These are phyloP conservation scores for Pygocentrus nattereri DNA, from an alignment of 2,797 vertebrate species.

Conservation along the genomic window DNA sequence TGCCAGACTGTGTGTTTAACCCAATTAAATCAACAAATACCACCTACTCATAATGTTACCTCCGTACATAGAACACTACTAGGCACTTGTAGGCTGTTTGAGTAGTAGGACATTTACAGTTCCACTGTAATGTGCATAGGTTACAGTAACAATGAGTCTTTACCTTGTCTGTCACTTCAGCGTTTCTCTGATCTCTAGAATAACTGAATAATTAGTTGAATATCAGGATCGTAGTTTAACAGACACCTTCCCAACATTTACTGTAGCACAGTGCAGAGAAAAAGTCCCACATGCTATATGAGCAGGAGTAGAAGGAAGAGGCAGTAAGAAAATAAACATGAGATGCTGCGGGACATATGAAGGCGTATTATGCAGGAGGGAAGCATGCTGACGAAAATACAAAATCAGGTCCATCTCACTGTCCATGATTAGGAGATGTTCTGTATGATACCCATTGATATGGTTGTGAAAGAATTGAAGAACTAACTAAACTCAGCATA, in stretches of 20 bases:
- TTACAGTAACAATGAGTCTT: conserved; percentile 63
- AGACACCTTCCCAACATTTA: conserved; percentile 33
- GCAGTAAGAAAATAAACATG: conserved; percentile 3
- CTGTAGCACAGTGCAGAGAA: conserved; percentile 33
- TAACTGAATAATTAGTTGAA: not conserved
- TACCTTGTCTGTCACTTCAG: conserved; percentile 60
- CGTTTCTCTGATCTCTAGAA: conserved; percentile 44
- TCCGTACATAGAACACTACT: conserved; percentile 40
- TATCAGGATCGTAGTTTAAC: conserved; percentile 7
- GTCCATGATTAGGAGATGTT: not conserved
- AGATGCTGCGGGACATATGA: not conserved
- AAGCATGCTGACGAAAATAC: conserved; percentile 11
- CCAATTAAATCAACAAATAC: conserved; percentile 40
- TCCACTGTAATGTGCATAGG: conserved; percentile 53
- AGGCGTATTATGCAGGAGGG: not conserved
- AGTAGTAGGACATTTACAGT: conserved; percentile 64
- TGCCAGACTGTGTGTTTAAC: conserved; percentile 43
- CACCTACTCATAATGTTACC: conserved; percentile 18
- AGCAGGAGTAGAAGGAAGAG: conserved; percentile 16
- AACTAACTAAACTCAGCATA: not conserved
- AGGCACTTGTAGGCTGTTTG: conserved; percentile 65
- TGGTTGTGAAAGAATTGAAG: conserved; percentile 5
- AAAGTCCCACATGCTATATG: conserved; percentile 16
- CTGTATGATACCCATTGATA: not conserved
- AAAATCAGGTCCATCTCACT: not conserved